These are phyloP conservation scores for Drosophila mimetica DNA, from an alignment of 2,888 invertebrate genomes.

Conservation along the genomic window DNA sequence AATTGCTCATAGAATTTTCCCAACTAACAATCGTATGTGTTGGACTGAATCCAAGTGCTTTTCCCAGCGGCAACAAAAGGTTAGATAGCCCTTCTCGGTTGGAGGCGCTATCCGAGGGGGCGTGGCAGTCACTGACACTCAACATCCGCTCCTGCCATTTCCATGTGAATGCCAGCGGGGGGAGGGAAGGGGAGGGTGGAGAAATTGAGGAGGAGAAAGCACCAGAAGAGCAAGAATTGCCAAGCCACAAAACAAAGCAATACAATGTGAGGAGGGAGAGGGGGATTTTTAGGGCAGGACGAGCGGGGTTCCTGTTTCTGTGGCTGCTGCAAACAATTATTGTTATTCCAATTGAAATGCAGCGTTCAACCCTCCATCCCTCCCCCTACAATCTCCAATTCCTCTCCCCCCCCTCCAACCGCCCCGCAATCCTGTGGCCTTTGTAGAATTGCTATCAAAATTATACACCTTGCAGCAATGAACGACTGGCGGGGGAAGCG, in stretches of 20 bases:
- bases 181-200: not conserved
- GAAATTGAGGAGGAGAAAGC: slow-evolving; percentile 10
- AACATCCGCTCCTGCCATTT: slow-evolving; percentile 48
- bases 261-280: slow-evolving; percentile 3
- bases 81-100: slow-evolving; percentile 23
- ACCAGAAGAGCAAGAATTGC: slow-evolving; percentile 47
- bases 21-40: not conserved
- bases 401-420: slow-evolving; percentile 1
- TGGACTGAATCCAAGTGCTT: slow-evolving; percentile 23
- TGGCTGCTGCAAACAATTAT: slow-evolving; percentile 66
- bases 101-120: not conserved
- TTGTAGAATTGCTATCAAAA: slow-evolving; percentile 65
- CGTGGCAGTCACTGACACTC: slow-evolving; percentile 47
- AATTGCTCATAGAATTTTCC: slow-evolving; percentile 11
- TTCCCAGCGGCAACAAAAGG: slow-evolving; percentile 12
- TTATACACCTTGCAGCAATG: slow-evolving; percentile 68
- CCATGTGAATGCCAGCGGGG: slow-evolving; percentile 2
- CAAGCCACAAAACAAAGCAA: slow-evolving; percentile 45
- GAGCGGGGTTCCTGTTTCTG: slow-evolving; percentile 7
- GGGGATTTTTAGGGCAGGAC: slow-evolving; percentile 2
- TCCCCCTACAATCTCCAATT: not conserved
- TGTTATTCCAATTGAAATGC: slow-evolving; percentile 72
- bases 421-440: slow-evolving; percentile 37
- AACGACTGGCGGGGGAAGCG: slow-evolving; percentile 2
- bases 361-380: slow-evolving; percentile 21